Base-by-base conservation (phyloP, 2,113 vertebrate species). In the Glareola pratincola region DNA sequence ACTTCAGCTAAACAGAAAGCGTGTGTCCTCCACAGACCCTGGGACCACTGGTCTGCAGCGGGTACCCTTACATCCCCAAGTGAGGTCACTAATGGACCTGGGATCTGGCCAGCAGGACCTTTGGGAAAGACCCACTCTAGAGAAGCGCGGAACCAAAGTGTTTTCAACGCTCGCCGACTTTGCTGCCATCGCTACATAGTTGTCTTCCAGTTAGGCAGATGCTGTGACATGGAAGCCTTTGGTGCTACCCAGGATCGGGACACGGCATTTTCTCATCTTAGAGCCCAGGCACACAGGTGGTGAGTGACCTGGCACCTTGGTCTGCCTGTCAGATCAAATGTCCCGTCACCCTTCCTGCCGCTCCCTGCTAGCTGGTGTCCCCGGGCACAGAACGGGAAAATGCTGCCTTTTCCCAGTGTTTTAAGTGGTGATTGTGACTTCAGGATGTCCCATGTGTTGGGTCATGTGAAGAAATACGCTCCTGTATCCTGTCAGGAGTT, bases 211-310 rank as follows among this genome's bases (percentile, higher is more conserved):
- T 18, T 48, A 39, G 30, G 63, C 47, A 41, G 47, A 17, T 1
- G 8, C 51, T 9, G 41, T 0, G 1, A 50, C 34, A 41, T 3
- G 39, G 51, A 66, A 73, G 37, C 57, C 5, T 85, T 47, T 41
- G 0, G 1, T 37, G 30, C 41, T 24, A 17, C 26, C 26, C 30
- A 4, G 0, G 1, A 20, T 59, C 64, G 48, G 75, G 32, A 73
- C 4, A 0, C 21, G 75, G 37, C 0, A 0, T 29, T 91, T 48
- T n/a, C 43, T 73, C 16, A 15, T 11, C 5, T 7, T 26, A 60
- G 37, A 69, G 32, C 37, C 41, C 45, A 23, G 41, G 36, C 6
- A 4, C 3, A 23, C 39, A 80, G 45, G 74, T 27, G 20, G 47
- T 22, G 47, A 20, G 53, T 30, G 63, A 51, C 41, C 13, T 74